Percentiles rank a stretch among this genome's conserved stretches.
phyloP scores from a whole-genome alignment of 2,888 invertebrate genomes.

The Nephrotoma appendiculata region DNA sequence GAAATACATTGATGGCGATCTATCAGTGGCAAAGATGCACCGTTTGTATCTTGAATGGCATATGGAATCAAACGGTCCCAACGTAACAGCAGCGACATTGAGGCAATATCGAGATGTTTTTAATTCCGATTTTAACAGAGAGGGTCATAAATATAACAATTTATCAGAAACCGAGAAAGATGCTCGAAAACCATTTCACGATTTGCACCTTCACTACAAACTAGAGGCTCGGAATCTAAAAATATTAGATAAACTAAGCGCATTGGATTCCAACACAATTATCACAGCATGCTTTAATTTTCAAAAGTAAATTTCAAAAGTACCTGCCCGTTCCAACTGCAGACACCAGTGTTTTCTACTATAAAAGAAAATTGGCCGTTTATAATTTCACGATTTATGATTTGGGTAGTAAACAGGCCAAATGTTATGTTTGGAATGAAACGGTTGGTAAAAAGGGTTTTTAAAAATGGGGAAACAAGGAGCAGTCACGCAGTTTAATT shows the following conservation, averaged over 20 bases:
- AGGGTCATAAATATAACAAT: no score
- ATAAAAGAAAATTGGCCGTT: background rate
- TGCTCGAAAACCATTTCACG: no score
- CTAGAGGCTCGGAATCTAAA: background rate
- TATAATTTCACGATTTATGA: background rate
- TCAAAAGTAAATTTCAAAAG: no score
- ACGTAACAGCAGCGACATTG: background rate
- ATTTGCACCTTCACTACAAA: background rate
- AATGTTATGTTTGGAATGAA: background rate
- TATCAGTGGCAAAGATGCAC: background rate
- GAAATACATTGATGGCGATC: background rate
- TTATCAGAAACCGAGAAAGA: no score
- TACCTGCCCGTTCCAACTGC: background rate
- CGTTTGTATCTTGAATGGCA: background rate
- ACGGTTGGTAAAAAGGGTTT: background rate
- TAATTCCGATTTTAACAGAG: background rate
- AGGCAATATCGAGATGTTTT: background rate
- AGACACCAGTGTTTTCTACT: background rate
- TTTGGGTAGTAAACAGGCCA: background rate
- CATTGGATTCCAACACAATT: background rate
- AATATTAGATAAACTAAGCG: background rate
- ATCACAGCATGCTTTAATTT: background rate
- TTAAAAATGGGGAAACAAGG: slow-evolving; percentile 4
- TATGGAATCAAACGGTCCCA: background rate
- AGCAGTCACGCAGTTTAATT: slow-evolving; percentile 15